Conservation (phyloP, 1,140 invertebrate genomes). For the Neomicropteryx cornuta region DNA sequence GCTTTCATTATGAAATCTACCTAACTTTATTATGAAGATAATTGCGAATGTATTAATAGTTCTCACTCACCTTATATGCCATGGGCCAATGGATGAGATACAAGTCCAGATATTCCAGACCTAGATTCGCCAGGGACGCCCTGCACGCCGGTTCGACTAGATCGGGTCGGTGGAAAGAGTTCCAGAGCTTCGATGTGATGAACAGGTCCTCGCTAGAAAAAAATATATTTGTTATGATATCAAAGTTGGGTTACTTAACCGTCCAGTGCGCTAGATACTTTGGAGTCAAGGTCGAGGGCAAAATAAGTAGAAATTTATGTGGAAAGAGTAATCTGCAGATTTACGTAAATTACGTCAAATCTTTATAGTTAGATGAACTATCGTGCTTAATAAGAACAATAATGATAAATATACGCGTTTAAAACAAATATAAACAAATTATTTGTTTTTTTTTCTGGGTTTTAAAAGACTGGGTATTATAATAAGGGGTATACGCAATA, state of each 20-base stretch:
- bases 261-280: too few relatives aligned
- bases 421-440: too few relatives aligned
- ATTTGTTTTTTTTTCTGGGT: too few relatives aligned
- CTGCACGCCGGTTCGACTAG: conserved; percentile 42
- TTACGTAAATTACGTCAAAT: too few relatives aligned
- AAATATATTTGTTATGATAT: conserved; percentile 4
- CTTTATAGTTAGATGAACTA: too few relatives aligned
- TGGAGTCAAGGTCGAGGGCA: too few relatives aligned
- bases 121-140: conserved; percentile 48
- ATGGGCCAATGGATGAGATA: conserved; percentile 77
- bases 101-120: conserved; percentile 60
- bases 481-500: too few relatives aligned
- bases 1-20: not conserved
- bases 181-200: conserved; percentile 60
- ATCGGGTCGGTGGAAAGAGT: conserved; percentile 49
- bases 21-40: not conserved
- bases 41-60: not conserved
- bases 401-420: too few relatives aligned
- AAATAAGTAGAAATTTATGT: too few relatives aligned
- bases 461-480: too few relatives aligned
- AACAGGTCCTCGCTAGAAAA: conserved; percentile 53
- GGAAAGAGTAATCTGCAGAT: too few relatives aligned
- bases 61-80: conserved; percentile 40
- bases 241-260: not conserved
- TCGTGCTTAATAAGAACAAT: too few relatives aligned